Evolutionary conservation across 2,113 vertebrate genomes (phyloP), one percentile per base, ranked within the genome.

Genomic region (Oreochromis spilurus): DNA sequence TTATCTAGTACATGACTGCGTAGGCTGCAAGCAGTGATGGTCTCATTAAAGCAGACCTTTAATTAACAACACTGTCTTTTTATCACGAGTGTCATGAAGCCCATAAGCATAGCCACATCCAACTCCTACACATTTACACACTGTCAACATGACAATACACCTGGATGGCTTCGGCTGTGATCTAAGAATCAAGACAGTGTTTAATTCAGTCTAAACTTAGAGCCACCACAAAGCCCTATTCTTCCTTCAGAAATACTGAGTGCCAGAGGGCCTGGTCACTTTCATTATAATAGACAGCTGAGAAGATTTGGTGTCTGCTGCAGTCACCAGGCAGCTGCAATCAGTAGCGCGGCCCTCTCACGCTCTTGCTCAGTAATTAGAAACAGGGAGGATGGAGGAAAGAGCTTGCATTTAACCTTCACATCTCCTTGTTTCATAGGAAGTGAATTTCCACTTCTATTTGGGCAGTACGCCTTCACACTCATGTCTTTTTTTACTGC

Each of bases 311-410:
- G 87, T 90, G 89, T 88, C 84, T 91, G 90, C 88, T 88, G 90
- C 87, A 89, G 90, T 92, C 88, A 83, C 93, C 83, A 87, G 89
- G 90, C 92, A 88, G 89, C 91, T 84, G 87, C 89, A 93, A 91
- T 91, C 89, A 92, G 84, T 79, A 90, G 86, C 13, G 0, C 10
- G 2, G 62, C 84, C 85, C 91, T 90, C 90, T 92, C 91, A 85
- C 48, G 31, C 86, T 88, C 88, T 84, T 17, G 50, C 84, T 67
- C 91, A 87, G 91, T 96, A 92, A 96, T 96, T 95, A 96, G 83
- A 92, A 92, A 89, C 79, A 78, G 53, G 57, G 65, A 91, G 77
- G 81, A 92, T 75, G 81, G 81, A 91, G 79, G 82, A 58, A 84
- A 86, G 84, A 52, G 72, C 70, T 58, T 34, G 50, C 45, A 72